Evolutionary conservation across 30 jellyfish, hydroid and myxozoan species (phyloP).

Genomic region (Turritopsis dohrnii): DNA sequence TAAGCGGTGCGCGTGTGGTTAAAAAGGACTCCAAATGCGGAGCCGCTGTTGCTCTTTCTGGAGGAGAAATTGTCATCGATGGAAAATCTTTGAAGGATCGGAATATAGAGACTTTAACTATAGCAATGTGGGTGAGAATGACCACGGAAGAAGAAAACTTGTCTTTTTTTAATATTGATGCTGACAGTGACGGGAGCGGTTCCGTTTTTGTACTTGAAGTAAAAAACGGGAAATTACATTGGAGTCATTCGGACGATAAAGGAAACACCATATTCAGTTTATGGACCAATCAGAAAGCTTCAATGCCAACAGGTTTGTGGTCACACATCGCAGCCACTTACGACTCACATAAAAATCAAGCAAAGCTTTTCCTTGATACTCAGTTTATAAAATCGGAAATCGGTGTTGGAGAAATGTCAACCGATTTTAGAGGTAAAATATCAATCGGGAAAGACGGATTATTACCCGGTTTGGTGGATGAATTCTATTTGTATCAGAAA

Average conservation of each 20-base stretch:
- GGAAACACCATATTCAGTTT: conserved; percentile 69
- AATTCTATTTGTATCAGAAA: conserved; percentile 70
- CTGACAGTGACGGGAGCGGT: conserved; percentile 71
- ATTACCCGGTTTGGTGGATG: conserved; percentile 94
- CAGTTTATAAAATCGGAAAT: conserved; percentile 70
- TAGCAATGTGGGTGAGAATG: conserved; percentile 96
- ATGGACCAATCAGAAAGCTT: conserved; percentile 68
- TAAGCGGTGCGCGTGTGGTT: conserved; percentile 85
- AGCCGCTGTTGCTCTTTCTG: conserved; percentile 81
- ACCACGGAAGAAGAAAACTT: conserved; percentile 73
- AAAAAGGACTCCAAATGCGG: conserved; percentile 92
- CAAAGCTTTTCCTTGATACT: conserved; percentile 72
- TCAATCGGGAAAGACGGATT: conserved; percentile 90
- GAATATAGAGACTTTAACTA: conserved; percentile 68
- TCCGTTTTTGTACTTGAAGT: conserved; percentile 75
- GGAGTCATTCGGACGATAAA: conserved; percentile 79
- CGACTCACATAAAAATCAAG: conserved; percentile 65
- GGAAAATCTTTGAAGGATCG: conserved; percentile 66
- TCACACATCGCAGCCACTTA: conserved; percentile 95
- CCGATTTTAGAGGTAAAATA: conserved; percentile 79
- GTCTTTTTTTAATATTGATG: conserved; percentile 66
- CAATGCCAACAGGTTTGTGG: conserved; percentile 96
- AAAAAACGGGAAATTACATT: conserved; percentile 86
- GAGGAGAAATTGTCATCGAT: conserved; percentile 83
- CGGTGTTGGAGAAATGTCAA: conserved; percentile 86